Base-by-base conservation (phyloP, 2,113 vertebrate genomes). In the Pungitius pungitius region DNA sequence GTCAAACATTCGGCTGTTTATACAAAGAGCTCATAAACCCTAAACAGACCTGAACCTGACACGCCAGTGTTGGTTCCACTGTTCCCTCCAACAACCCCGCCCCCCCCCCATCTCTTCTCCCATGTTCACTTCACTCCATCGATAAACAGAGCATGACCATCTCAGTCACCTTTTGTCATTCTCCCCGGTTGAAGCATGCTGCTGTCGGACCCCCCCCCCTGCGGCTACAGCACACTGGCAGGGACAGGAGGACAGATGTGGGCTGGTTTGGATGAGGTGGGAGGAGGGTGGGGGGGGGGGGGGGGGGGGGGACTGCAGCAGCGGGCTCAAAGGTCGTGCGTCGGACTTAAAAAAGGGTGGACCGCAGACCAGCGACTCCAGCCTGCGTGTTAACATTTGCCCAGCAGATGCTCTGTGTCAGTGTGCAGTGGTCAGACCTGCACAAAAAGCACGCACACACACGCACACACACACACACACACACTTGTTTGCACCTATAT, bases 81-180 rank as follows among this genome's bases (percentile, higher is more conserved):
- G 47, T 90, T 85, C 75, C 70, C 81, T 61, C 45, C 55, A 4
- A 60, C 55, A n/a, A n/a, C n/a, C n/a, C n/a, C n/a, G n/a, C 66
- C 58, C 69, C 22, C 51, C 18, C 3, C 40, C 57, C 60, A 68
- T 68, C 51, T 75, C 77, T 56, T 74, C 52, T 75, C 55, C 54
- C 72, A 77, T 76, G 77, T 81, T 82, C 73, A 35, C 42, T 80
- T 86, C 75, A 72, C 78, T 86, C 80, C 66, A 75, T 83, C 74
- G 90, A 88, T 81, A 90, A 87, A 87, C 89, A 76, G 65, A 24
- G 30, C 40, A 35, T 18, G 47, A 24, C n/a, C 26, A 42, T 73
- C 76, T 85, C 83, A 83, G 55, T 24, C 54, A 60, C 22, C 47
- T 57, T 74, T 85, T 89, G 74, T 81, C 64, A 39, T 71, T 67